A percentile compares a stretch with the other conserved stretches of the same genome.
phyloP scores from a whole-genome alignment of 35 echinoderm and acorn worm species.

The Patiria miniata region DNA sequence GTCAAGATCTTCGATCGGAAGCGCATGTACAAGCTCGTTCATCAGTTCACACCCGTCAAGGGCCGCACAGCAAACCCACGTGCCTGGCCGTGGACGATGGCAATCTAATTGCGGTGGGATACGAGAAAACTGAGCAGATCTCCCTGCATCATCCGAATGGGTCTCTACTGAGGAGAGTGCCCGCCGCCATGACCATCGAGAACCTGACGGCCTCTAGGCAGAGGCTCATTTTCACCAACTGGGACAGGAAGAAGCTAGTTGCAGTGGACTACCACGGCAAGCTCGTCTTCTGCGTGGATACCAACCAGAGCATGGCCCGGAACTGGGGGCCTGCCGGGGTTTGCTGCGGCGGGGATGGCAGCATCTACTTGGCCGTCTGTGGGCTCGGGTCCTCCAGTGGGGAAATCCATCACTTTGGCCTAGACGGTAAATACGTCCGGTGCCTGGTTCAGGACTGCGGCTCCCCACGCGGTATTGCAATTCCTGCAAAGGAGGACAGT shows the following conservation, averaged over 20 bases:
- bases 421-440: not conserved
- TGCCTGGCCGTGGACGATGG: constrained; percentile 15
- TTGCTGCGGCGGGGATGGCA: not conserved
- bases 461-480: not conserved
- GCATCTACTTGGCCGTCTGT: not conserved
- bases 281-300: not conserved
- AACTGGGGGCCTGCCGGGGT: not conserved
- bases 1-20: not conserved
- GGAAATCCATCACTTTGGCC: not conserved
- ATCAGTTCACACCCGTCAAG: constrained; percentile 13
- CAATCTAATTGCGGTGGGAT: constrained; percentile 35
- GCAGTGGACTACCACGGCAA: not conserved
- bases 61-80: not conserved
- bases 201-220: not conserved
- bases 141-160: constrained; percentile 4
- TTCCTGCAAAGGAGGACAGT: not conserved
- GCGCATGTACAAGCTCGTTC: constrained; percentile 1
- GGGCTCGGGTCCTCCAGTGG: not conserved
- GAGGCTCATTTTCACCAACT: constrained; percentile 23
- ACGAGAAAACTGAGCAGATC: not conserved
- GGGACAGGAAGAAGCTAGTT: not conserved
- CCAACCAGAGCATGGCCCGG: not conserved
- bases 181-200: not conserved
- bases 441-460: not conserved
- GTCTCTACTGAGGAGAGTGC: not conserved